Conservation (phyloP, 2,797 vertebrate genomes). For the Ptychadena robeensis region DNA sequence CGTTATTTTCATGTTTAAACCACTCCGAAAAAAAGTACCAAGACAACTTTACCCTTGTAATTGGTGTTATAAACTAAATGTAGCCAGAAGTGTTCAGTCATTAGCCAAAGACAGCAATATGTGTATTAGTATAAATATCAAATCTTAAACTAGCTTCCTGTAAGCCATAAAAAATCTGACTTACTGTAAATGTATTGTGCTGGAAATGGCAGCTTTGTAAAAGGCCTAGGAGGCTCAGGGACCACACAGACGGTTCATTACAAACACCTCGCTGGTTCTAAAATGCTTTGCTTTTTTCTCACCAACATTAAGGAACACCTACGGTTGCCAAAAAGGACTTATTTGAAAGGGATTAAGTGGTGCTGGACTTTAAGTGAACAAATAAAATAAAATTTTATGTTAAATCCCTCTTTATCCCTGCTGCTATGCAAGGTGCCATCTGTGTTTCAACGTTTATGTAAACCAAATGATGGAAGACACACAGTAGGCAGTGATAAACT, state of each 20-base stretch:
- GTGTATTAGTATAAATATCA: constrained; percentile 43
- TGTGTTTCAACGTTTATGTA: not conserved
- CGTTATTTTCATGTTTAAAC: constrained; percentile 26
- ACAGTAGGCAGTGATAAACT: too few species aligned
- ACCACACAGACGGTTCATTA: constrained; percentile 58
- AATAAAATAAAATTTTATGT: constrained; percentile 41
- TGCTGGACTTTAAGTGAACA: constrained; percentile 36
- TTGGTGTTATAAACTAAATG: constrained; percentile 34
- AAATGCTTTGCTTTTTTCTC: constrained; percentile 47
- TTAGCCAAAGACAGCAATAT: constrained; percentile 58
- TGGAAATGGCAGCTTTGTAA: constrained; percentile 57
- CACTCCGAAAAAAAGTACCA: constrained; percentile 20
- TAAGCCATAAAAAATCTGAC: constrained; percentile 49
- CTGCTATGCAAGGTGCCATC: constrained; percentile 4
- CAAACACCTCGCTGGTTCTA: constrained; percentile 53
- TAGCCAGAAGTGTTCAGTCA: constrained; percentile 43
- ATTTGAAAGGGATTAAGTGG: constrained; percentile 46
- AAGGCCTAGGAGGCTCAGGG: constrained; percentile 36
- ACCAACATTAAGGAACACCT: constrained; percentile 40
- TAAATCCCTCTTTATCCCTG: constrained; percentile 9
- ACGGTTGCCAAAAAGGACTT: constrained; percentile 47
- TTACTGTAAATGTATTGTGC: constrained; percentile 60
- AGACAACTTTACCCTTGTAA: constrained; percentile 34
- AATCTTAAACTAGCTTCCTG: constrained; percentile 49
- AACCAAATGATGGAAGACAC: too few species aligned